Conservation (phyloP, 2,888 invertebrate species). For the Hirtodrosophila histrioides region DNA sequence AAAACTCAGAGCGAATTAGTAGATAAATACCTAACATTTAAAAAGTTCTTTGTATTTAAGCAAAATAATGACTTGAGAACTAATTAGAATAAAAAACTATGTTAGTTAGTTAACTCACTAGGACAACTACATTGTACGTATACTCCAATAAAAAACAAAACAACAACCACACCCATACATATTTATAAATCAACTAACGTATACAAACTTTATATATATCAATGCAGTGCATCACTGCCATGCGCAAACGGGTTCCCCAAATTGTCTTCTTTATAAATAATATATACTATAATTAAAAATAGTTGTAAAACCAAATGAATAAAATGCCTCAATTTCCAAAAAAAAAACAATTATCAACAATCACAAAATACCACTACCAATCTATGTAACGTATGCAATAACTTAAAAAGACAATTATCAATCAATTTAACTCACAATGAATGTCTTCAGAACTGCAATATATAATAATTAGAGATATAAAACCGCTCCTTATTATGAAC, state of each 20-base stretch:
- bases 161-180: conserved; percentile 15
- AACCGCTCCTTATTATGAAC: background rate
- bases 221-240: conserved; percentile 79
- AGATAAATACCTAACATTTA: conserved; percentile 52
- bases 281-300: conserved; percentile 18
- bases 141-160: conserved; percentile 43
- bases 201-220: conserved; percentile 60
- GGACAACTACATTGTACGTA: conserved; percentile 48
- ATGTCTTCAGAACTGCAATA: conserved; percentile 36
- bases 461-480: conserved; percentile 13
- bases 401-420: conserved; percentile 46
- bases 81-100: conserved; percentile 27
- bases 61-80: conserved; percentile 50
- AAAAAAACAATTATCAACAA: conserved; percentile 24
- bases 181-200: conserved; percentile 22
- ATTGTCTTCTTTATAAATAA: conserved; percentile 62
- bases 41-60: conserved; percentile 36
- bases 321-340: conserved; percentile 42
- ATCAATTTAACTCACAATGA: conserved; percentile 40
- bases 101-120: conserved; percentile 54
- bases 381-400: conserved; percentile 73
- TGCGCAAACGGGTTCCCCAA: conserved; percentile 72
- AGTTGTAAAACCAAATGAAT: conserved; percentile 2
- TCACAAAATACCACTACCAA: conserved; percentile 50
- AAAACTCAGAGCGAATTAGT: conserved; percentile 60